Percentiles rank a stretch among this genome's conserved stretches.
These are phyloP conservation scores for Tigriopus californicus DNA, from an alignment of 2,888 invertebrate genomes.

Conservation along the genomic window DNA sequence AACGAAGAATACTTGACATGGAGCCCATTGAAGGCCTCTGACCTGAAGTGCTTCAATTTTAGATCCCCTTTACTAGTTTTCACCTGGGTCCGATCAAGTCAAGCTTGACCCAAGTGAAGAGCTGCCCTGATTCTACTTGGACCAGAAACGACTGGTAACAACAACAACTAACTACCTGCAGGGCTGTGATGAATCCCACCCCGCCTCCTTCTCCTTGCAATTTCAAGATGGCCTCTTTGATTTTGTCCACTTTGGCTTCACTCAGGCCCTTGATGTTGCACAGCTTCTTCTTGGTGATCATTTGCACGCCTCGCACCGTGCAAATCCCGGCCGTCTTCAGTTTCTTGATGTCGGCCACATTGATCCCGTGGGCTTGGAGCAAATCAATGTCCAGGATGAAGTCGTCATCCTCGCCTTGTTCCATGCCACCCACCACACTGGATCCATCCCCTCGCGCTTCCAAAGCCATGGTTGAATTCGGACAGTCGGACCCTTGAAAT, in stretches of 20 bases:
- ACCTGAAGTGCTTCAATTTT: too few species aligned
- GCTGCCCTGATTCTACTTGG: too few species aligned
- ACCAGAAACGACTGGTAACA: too few species aligned
- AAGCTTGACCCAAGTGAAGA: too few species aligned
- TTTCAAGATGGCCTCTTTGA: conserved; percentile 42
- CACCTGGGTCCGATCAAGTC: too few species aligned
- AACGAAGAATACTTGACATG: too few species aligned
- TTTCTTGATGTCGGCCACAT: conserved; percentile 52
- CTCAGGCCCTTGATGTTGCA: conserved; percentile 45
- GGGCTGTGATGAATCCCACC: conserved; percentile 45
- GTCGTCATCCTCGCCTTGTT: neutral
- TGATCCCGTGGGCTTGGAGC: conserved; percentile 31
- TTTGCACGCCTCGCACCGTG: conserved; percentile 59
- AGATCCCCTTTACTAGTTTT: too few species aligned
- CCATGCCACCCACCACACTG: neutral
- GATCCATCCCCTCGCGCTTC: too few species aligned
- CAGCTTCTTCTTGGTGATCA: conserved; percentile 53
- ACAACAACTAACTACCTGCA: conserved; percentile 30
- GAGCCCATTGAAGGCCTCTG: too few species aligned
- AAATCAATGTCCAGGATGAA: neutral
- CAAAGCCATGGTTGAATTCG: too few species aligned
- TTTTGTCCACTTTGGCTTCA: conserved; percentile 20
- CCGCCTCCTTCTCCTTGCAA: neutral
- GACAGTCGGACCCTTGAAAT: too few species aligned
- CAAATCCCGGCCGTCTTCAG: conserved; percentile 55